A percentile compares a stretch with the other conserved stretches of the same genome.
phyloP scores from a whole-genome alignment of 2,888 invertebrate genomes.

The Aleiodes alternator region DNA sequence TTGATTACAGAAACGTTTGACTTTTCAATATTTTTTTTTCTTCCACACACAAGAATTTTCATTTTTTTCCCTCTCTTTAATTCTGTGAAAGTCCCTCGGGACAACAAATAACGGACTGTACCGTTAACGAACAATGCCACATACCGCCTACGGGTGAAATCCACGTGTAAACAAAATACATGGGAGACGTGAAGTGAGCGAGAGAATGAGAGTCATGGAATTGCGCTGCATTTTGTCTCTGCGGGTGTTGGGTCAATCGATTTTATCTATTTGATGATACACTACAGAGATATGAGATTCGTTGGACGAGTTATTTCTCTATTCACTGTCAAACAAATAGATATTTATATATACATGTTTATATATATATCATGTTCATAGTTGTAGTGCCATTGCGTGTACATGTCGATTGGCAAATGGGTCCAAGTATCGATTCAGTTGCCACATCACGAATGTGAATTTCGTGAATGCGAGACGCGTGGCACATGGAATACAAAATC shows the following conservation, averaged over 20 bases:
- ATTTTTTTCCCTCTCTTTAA: neutral
- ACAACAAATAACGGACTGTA: conserved; percentile 30
- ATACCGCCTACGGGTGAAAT: conserved; percentile 44
- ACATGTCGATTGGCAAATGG: conserved; percentile 43
- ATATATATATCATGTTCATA: conserved; percentile 11
- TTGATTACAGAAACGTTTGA: neutral
- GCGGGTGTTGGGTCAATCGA: conserved; percentile 44
- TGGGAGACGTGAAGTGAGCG: neutral
- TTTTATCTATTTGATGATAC: conserved; percentile 41
- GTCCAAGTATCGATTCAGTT: conserved; percentile 51
- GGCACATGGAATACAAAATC: conserved; percentile 52
- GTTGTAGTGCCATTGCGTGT: conserved; percentile 36
- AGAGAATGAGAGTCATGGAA: conserved; percentile 3
- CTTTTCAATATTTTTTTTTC: conserved; percentile 1
- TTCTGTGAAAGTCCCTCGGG: neutral
- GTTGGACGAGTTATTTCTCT: conserved; percentile 43
- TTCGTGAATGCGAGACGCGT: conserved; percentile 48
- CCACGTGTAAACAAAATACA: conserved; percentile 26
- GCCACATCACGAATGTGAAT: conserved; percentile 45
- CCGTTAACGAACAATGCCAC: conserved; percentile 58
- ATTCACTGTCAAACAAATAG: neutral
- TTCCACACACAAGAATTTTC: neutral
- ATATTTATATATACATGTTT: conserved; percentile 1
- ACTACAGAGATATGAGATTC: conserved; percentile 25
- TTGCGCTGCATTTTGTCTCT: conserved; percentile 21